Evolutionary conservation across 2,888 invertebrate genomes (phyloP).

Genomic region (Craniophora ligustri): DNA sequence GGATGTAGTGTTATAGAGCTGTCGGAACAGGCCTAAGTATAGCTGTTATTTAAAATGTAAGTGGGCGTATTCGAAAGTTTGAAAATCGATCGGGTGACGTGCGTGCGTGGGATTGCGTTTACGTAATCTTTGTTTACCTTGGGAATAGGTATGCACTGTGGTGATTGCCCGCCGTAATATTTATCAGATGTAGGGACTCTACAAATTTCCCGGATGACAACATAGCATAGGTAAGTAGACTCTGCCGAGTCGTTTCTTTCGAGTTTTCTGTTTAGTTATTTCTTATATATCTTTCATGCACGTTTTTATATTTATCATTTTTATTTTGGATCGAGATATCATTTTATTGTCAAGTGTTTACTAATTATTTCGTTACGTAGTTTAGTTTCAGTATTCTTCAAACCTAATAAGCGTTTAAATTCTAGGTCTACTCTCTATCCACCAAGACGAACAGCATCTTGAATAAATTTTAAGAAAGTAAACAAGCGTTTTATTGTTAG

Average conservation of each 20-base stretch:
- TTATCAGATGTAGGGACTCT: slow-evolving; percentile 57
- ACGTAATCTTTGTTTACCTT: slow-evolving; percentile 89
- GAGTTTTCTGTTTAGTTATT: slow-evolving; percentile 13
- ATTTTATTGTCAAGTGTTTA: too few relatives aligned
- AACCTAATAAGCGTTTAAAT: slow-evolving; percentile 15
- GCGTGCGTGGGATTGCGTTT: slow-evolving; percentile 88
- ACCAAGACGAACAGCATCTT: slow-evolving; percentile 18
- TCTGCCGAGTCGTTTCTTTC: slow-evolving; percentile 5
- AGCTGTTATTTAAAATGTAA: slow-evolving; percentile 76
- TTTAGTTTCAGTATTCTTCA: background rate
- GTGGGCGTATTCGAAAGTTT: slow-evolving; percentile 88
- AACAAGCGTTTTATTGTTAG: slow-evolving; percentile 38
- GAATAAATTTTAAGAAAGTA: slow-evolving; percentile 37
- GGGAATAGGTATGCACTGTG: slow-evolving; percentile 85
- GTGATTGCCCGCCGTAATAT: slow-evolving; percentile 69
- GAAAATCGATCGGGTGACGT: slow-evolving; percentile 87
- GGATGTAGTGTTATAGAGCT: slow-evolving; percentile 75
- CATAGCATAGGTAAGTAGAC: slow-evolving; percentile 60
- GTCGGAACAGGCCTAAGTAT: slow-evolving; percentile 70
- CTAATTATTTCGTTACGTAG: too few relatives aligned
- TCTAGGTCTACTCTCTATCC: slow-evolving; percentile 18
- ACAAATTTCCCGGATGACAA: slow-evolving; percentile 43
- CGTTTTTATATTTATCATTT: background rate
- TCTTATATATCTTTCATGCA: background rate
- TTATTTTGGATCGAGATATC: too few relatives aligned